Evolutionary conservation across 2,888 invertebrate species (phyloP), one percentile per base, ranked within the genome.

Genomic region (Byasa hedistus): DNA sequence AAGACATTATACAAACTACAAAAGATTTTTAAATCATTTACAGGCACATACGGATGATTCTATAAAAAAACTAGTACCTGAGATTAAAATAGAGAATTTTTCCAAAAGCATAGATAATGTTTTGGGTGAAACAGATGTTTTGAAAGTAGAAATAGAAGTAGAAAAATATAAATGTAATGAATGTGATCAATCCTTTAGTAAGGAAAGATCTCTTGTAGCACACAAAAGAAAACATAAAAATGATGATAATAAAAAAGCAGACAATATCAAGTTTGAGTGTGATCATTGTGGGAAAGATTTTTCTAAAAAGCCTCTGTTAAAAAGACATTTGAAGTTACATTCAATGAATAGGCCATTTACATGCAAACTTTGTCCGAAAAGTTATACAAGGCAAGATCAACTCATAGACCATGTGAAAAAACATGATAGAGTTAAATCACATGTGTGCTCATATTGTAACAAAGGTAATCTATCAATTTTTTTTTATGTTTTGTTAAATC

Each of bases 341-440:
- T 85, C 83, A 4, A 79, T 87, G n/a, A 84, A 89, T 2, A 92
- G 91, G 67, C 89, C 91, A 0, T 91, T 87, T 69, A 84, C 86
- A 60, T 95, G 95, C 78, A 82, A 82, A 5, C 81, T 92, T 57
- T 95, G 95, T 73, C 82, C 90, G 1, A 94, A 94, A 74, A 86
- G 86, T 1, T 95, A 93, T 74, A 87, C 93, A 0, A 82, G 94
- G 58, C 88, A 90, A 1, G 93, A 94, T 60, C 93, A 94, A 72
- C 79, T 94, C 0, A 85, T 85, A 15, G 86, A 91, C 66, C 94
- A 94, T 76, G 84, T 93, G 81, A 93, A 92, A 71, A 86, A 87
- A n/a, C 94, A 94, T 79, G 86, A 87, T 23, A 92, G 93, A 3
- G 78, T 87, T 27, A 94, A 94, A 75, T 91, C 93, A 8, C 92